Evolutionary conservation across 2,113 vertebrate species (phyloP), one percentile per base, ranked within the genome.

Genomic region (Gavia stellata): DNA sequence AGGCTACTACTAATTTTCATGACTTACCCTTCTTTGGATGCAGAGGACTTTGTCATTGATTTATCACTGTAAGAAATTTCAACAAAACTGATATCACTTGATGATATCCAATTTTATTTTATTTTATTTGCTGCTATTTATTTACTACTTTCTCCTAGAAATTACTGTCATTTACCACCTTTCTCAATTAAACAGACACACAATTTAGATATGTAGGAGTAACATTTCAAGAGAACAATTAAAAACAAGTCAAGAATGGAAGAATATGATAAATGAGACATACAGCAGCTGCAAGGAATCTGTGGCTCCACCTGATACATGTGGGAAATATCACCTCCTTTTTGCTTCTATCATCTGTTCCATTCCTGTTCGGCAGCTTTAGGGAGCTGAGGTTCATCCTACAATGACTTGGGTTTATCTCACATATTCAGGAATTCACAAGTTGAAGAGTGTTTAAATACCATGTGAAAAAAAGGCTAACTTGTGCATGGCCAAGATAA

Each of bases 401-500:
- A n/a, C 58, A 81, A 8, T 59, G 65, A 55, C 52, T 93, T 71
- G 44, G 7, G 62, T 94, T 90, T 94, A 90, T 96, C 96, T 94
- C 80, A 8, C 72, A 44, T n/a, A 81, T 56, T 88, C 95, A 96
- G 95, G 80, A 93, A 92, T 62, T 62, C 42, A 59, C 75, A 86
- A 77, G 72, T n/a, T 78, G 78, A 58, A 59, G 70, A 63, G 52
- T n/a, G 50, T 86, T 92, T 84, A 81, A 94, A 88, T 21, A 14
- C 52, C 14, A 1, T 31, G 68, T 67, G 53, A 45, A 11, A 33
- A 73, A 80, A 93, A 75, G 36, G 62, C 50, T 44, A 21, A 86
- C 55, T 88, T 92, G 82, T 96, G 95, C 82, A 44, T 24, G n/a
- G 90, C 63, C 72, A 65, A 95, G 92, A 96, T 93, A 96, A 96